phyloP scores from a whole-genome alignment of 2,888 invertebrate genomes.

The Thecophora atra region DNA sequence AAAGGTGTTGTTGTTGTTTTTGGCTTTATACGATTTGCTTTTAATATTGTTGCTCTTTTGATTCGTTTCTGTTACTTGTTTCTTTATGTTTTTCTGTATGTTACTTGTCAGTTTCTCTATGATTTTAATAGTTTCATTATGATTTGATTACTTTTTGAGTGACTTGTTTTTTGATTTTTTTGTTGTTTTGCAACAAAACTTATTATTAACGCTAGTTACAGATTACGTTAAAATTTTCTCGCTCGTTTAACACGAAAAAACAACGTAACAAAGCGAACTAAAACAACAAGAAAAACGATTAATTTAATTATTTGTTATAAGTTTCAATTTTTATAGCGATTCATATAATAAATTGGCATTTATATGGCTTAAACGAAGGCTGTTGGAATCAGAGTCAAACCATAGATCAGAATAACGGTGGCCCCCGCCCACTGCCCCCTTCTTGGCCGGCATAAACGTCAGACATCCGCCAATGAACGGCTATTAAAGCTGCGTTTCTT shows the following conservation, averaged over 20 bases:
- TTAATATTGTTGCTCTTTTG: neutral
- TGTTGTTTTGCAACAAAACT: slow-evolving; percentile 2
- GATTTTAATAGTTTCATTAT: slow-evolving; percentile 29
- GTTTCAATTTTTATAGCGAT: slow-evolving; percentile 9
- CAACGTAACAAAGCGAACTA: no score
- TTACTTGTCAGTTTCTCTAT: neutral
- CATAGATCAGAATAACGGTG: slow-evolving; percentile 3
- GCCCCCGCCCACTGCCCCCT: neutral
- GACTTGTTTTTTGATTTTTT: neutral
- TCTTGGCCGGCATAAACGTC: no score
- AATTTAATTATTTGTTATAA: slow-evolving; percentile 18
- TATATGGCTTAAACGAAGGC: neutral
- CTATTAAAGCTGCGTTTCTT: neutral
- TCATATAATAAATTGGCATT: slow-evolving; percentile 5
- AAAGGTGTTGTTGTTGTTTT: neutral
- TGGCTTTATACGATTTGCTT: neutral
- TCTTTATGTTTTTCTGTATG: neutral
- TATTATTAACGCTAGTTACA: slow-evolving; percentile 1
- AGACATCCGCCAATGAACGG: neutral
- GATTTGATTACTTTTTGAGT: slow-evolving; percentile 26
- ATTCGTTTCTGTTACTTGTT: neutral
- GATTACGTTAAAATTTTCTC: neutral
- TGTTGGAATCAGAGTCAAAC: neutral
- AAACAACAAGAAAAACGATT: neutral
- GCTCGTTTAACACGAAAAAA: neutral